These are phyloP conservation scores for Pygathrix nemaeus DNA, from an alignment of 2,113 vertebrate genomes.

Conservation along the genomic window DNA sequence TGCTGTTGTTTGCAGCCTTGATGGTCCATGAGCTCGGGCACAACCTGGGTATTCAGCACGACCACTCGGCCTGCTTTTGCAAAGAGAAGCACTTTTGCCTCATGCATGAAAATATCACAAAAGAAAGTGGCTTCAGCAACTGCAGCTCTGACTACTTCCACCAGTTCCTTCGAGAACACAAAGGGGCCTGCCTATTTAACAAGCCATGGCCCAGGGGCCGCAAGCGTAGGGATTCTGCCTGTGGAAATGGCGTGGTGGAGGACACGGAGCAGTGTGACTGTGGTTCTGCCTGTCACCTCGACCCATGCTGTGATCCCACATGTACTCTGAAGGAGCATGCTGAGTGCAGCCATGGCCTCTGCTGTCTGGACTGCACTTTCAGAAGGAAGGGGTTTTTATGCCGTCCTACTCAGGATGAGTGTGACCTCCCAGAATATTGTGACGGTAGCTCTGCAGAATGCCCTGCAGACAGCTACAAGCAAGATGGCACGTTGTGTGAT, in stretches of 20 bases:
- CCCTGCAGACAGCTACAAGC: conserved; percentile 20
- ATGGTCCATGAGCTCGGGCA: conserved; percentile 72
- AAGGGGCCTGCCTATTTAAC: conserved; percentile 74
- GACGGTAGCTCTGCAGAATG: conserved; percentile 25
- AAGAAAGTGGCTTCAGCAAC: conserved; percentile 75
- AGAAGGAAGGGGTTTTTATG: conserved; percentile 24
- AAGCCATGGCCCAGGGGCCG: neutral
- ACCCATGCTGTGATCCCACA: conserved; percentile 44
- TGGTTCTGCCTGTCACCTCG: fast-evolving
- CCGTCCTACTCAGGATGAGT: neutral
- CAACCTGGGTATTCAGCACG: conserved; percentile 70
- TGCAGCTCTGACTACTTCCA: conserved; percentile 72
- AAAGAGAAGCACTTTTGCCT: conserved; percentile 63
- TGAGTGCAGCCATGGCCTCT: conserved; percentile 30
- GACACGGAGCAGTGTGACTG: conserved; percentile 68
- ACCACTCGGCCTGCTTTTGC: conserved; percentile 62
- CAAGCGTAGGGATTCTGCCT: fast-evolving
- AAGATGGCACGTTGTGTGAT: conserved; percentile 47
- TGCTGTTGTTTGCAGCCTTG: conserved; percentile 45
- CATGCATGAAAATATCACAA: conserved; percentile 40
- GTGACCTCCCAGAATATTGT: conserved; percentile 80
- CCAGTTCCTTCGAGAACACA: conserved; percentile 44
- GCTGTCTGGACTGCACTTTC: conserved; percentile 63
- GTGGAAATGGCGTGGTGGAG: conserved; percentile 67
- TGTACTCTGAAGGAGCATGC: conserved; percentile 9